Percentiles rank a stretch among this genome's conserved stretches.
Conservation (phyloP, 2,888 invertebrate species). For the Parnassius glacialis region DNA sequence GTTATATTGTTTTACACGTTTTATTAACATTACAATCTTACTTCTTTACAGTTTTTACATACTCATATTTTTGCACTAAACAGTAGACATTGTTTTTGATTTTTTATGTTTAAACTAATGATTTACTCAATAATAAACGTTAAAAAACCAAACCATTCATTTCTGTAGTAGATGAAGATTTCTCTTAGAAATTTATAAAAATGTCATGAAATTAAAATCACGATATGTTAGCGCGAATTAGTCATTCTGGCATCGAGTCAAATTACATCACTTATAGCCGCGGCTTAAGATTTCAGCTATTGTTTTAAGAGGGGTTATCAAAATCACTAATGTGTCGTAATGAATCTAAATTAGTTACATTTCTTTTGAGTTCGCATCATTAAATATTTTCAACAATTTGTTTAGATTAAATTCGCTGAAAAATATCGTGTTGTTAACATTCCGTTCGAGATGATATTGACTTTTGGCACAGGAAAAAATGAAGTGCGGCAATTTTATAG, state of each 20-base stretch:
- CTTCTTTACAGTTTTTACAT: no score
- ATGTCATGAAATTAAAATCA: constrained; percentile 61
- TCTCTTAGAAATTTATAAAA: constrained; percentile 55
- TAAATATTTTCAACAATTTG: constrained; percentile 70
- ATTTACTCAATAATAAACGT: constrained; percentile 14
- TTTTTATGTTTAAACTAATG: constrained; percentile 1
- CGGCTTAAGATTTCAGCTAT: constrained; percentile 59
- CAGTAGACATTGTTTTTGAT: background rate
- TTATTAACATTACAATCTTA: no score
- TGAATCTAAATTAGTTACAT: constrained; percentile 41
- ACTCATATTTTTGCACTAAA: no score
- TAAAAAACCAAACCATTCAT: constrained; percentile 28
- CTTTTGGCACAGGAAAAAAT: constrained; percentile 71
- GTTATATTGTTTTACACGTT: no score
- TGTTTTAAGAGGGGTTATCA: constrained; percentile 61
- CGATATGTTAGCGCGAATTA: constrained; percentile 62
- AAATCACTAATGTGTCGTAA: constrained; percentile 49
- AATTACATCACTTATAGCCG: constrained; percentile 64
- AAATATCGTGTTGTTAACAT: constrained; percentile 77
- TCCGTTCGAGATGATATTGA: constrained; percentile 67
- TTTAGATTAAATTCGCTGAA: constrained; percentile 70
- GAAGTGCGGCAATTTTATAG: constrained; percentile 70
- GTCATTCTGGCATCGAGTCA: constrained; percentile 74
- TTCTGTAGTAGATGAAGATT: constrained; percentile 46
- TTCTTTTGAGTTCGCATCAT: constrained; percentile 54